Evolutionary conservation across 2,797 vertebrate species (phyloP), one percentile per base, ranked within the genome.

Genomic region (Bufotes viridis): DNA sequence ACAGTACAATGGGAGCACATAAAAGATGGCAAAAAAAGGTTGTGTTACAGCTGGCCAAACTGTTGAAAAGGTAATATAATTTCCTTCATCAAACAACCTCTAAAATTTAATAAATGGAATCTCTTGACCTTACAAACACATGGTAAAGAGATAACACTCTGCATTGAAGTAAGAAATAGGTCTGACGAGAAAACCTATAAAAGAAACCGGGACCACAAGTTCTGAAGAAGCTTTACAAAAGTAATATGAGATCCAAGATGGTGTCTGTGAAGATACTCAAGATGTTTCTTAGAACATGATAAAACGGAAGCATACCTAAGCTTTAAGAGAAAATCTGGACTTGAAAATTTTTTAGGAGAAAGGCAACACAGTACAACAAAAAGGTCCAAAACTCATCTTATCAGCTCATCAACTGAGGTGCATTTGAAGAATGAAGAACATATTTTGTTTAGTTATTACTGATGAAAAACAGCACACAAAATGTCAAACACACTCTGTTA

Each of bases 361-460:
- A 78, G 53, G 84, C 75, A 51, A 51, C 14, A 51, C 0, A 42
- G 70, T 69, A 84, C 20, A 76, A 51, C 63, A 75, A 10, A 49
- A 72, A 70, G 74, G 42, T 11, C 84, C 81, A 87, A 78, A 80
- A 87, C 24, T 20, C 58, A 60, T 80, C 81, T 81, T 92, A 91
- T 86, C 89, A 80, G 78, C 90, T 91, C 86, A 90, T 91, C 90
- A 85, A 18, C 55, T 86, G 26, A 78, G 74, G 61, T 11, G 29
- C 78, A 83, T 83, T 84, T 78, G 57, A 91, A 91, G 90, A 90
- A 76, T 0, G 5, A 91, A 55, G 72, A 88, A 75, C 67, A 92
- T 90, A 91, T 34, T 90, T 91, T 92, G 84, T 86, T 88, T 89
- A 90, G 90, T 91, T 87, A 91, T 92, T 91, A 87, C 81, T 92